These are phyloP conservation scores for Rutpela maculata DNA, from an alignment of 2,888 invertebrate genomes.

Conservation along the genomic window DNA sequence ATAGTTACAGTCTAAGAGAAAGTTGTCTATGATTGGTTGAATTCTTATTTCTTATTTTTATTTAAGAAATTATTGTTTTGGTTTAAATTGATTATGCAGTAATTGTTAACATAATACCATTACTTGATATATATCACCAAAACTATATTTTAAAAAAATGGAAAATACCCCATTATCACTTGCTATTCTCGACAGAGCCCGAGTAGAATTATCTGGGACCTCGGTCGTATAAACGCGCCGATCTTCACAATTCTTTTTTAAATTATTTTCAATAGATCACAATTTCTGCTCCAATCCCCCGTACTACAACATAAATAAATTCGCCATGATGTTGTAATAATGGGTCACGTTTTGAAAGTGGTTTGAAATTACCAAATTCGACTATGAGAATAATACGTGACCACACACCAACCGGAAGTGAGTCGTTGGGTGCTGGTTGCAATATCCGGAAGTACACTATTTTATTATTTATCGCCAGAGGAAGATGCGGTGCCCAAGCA, in stretches of 20 bases:
- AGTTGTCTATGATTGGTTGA: too few relatives aligned
- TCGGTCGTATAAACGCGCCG: too few relatives aligned
- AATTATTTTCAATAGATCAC: neutral
- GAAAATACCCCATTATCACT: too few relatives aligned
- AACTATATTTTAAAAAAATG: too few relatives aligned
- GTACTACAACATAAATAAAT: neutral
- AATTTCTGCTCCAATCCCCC: neutral
- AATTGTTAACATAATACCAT: too few relatives aligned
- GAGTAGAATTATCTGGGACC: too few relatives aligned
- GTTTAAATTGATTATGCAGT: too few relatives aligned
- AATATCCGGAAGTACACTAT: conserved; percentile 23
- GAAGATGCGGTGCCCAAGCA: conserved; percentile 16
- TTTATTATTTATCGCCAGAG: conserved; percentile 10
- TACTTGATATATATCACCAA: too few relatives aligned
- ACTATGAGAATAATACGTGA: conserved; percentile 29
- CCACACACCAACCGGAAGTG: conserved; percentile 33
- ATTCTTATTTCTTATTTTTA: too few relatives aligned
- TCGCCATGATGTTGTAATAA: neutral
- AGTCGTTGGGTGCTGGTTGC: conserved; percentile 2
- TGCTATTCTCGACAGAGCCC: neutral
- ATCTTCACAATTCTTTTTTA: too few relatives aligned
- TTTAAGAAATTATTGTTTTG: too few relatives aligned
- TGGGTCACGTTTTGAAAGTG: conserved; percentile 28
- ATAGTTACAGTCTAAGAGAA: too few relatives aligned
- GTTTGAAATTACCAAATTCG: conserved; percentile 8